Evolutionary conservation across 2,797 vertebrate species (phyloP).

Genomic region (Apogon hyalosoma): DNA sequence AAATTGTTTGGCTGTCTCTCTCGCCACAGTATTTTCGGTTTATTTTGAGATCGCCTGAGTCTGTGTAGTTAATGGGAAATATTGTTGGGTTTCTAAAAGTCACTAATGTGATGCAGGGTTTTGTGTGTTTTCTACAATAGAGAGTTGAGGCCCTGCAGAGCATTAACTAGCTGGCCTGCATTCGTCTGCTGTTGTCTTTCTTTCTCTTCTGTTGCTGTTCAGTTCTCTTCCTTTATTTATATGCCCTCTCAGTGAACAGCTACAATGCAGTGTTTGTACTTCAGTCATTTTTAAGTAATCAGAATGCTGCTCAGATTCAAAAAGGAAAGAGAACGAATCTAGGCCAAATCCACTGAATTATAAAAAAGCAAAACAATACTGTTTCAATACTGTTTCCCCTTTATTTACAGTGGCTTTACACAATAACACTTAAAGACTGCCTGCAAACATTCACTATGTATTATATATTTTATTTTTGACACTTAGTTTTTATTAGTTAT

Average conservation of each 20-base stretch:
- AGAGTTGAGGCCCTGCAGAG: background rate
- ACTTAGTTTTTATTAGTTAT: too few relatives aligned
- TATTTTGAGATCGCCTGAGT: too few relatives aligned
- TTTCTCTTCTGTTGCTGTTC: background rate
- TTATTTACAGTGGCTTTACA: background rate
- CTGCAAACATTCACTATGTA: too few relatives aligned
- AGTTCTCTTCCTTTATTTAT: constrained; percentile 7
- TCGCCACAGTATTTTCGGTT: too few relatives aligned
- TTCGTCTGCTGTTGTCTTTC: background rate
- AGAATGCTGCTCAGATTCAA: constrained; percentile 36
- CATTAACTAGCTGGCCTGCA: constrained; percentile 8
- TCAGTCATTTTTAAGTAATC: constrained; percentile 40
- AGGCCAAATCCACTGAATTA: constrained; percentile 49
- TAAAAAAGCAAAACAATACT: constrained; percentile 19
- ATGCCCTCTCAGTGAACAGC: constrained; percentile 2
- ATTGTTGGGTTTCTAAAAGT: too few relatives aligned
- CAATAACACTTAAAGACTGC: background rate
- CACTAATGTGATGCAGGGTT: background rate
- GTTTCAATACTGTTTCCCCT: background rate
- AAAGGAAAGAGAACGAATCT: constrained; percentile 29
- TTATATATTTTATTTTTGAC: too few relatives aligned
- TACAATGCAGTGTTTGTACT: constrained; percentile 15
- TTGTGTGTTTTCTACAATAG: background rate
- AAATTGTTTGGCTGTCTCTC: too few relatives aligned
- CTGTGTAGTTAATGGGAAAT: too few relatives aligned